phyloP scores from a whole-genome alignment of 2,797 vertebrate genomes.

The Helostoma temminkii region DNA sequence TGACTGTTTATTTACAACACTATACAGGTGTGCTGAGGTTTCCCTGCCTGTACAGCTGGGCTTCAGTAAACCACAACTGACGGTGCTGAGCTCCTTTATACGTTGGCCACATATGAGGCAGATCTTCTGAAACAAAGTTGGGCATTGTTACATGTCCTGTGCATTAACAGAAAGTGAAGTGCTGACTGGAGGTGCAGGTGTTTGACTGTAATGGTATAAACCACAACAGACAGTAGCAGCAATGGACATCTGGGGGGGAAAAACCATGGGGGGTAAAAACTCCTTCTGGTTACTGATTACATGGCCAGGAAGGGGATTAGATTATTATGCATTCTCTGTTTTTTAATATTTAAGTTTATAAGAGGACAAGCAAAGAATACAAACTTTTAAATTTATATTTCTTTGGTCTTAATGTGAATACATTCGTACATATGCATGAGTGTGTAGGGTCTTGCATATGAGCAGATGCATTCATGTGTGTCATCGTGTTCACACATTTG shows the following conservation, averaged over 20 bases:
- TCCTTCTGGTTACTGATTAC: conserved; percentile 60
- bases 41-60: conserved; percentile 41
- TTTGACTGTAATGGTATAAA: conserved; percentile 50
- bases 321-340: conserved; percentile 27
- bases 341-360: conserved; percentile 2
- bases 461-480: conserved; percentile 50
- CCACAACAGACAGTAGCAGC: conserved; percentile 58
- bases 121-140: conserved; percentile 57
- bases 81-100: conserved; percentile 33
- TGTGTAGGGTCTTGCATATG: conserved; percentile 64
- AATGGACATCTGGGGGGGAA: conserved; percentile 19
- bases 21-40: conserved; percentile 61
- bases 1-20: conserved; percentile 39
- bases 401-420: conserved; percentile 6
- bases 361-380: not conserved
- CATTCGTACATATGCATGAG: conserved; percentile 1
- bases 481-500: conserved; percentile 75
- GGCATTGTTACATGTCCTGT: conserved; percentile 50
- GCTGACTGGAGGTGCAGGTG: conserved; percentile 72
- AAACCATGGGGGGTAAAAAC: conserved; percentile 26
- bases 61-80: conserved; percentile 63
- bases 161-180: conserved; percentile 40
- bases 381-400: not conserved
- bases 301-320: conserved; percentile 53
- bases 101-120: not conserved